Evolutionary conservation across 2,113 vertebrate genomes (phyloP).

Genomic region (Asarcornis scutulata): DNA sequence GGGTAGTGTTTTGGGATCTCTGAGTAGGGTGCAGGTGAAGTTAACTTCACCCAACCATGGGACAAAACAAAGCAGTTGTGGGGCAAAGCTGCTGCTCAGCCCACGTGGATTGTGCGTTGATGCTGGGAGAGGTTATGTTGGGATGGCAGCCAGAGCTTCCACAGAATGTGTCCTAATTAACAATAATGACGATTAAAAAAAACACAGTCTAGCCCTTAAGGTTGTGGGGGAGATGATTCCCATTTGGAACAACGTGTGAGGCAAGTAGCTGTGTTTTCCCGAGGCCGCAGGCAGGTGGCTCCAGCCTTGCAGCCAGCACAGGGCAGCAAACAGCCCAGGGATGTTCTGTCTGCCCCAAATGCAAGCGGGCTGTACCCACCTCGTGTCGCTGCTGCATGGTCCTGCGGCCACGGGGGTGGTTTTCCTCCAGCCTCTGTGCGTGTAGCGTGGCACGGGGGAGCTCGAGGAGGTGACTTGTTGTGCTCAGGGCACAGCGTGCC

Average conservation of each 20-base stretch:
- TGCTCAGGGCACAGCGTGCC: not conserved
- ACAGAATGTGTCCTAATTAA: not conserved
- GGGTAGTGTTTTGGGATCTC: not conserved
- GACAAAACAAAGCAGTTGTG: not conserved
- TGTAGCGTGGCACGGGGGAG: not conserved
- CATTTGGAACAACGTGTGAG: not conserved
- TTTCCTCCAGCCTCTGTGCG: not conserved
- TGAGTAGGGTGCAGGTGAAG: not conserved
- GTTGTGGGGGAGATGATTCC: not conserved
- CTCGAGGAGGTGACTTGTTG: not conserved
- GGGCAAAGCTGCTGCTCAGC: not conserved
- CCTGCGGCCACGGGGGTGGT: not conserved
- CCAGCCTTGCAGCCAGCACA: not conserved
- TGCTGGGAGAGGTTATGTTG: not conserved
- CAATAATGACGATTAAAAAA: not conserved
- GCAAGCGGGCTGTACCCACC: rapidly evolving
- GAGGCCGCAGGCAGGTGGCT: not conserved
- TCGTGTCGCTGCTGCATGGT: rapidly evolving
- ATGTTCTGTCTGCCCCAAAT: rapidly evolving
- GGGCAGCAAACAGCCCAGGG: not conserved
- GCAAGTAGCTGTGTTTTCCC: not conserved
- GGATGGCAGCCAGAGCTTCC: not conserved
- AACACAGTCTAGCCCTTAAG: not conserved
- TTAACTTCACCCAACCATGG: not conserved
- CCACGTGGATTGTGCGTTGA: not conserved